Evolutionary conservation across 1,140 invertebrate genomes (phyloP), one percentile per base, ranked within the genome.

Genomic region (Triops longicaudatus): DNA sequence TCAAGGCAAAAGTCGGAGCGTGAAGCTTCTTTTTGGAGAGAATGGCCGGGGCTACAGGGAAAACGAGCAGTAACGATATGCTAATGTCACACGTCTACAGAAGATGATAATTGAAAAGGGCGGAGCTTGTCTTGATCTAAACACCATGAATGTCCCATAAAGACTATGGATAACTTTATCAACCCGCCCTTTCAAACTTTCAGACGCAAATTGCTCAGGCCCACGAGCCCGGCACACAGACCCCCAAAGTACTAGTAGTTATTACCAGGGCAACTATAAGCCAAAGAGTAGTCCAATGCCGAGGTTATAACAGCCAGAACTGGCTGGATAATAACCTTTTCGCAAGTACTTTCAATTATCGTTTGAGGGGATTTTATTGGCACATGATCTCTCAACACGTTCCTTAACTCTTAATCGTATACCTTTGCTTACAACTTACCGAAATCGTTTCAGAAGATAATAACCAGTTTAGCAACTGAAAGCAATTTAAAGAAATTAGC

Each of bases 91-190:
- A 63, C 50, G 50, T 63, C 10, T 63, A 63, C 5, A 22, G 50
- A 63, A 17, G 50, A 63, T 17, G 50, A 63, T 63, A 63, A 63
- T 63, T 63, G 50, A 63, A 63, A 63, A 17, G 17, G 50, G 50
- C 50, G 50, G 50, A 63, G 50, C n/a, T 22, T 63, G 50, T 22
- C 50, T 63, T 63, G n/a, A 63, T 63, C 50, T 63, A 63, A 63
- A n/a, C 50, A 63, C 50, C 50, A 63, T 63, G 50, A 63, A 63
- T 63, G 50, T 63, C 50, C 50, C 50, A 63, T 63, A 63, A 63
- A 63, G 50, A 63, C 50, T 63, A 63, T 63, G 50, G 50, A 63
- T 63, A 63, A 63, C 50, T 63, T 63, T 63, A 63, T 63, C 50
- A 63, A 63, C 50, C 50, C 50, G n/a, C 50, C 50, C 50, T 63